Conservation (phyloP, 2,888 invertebrate genomes). For the Drosophila gaucha region DNA sequence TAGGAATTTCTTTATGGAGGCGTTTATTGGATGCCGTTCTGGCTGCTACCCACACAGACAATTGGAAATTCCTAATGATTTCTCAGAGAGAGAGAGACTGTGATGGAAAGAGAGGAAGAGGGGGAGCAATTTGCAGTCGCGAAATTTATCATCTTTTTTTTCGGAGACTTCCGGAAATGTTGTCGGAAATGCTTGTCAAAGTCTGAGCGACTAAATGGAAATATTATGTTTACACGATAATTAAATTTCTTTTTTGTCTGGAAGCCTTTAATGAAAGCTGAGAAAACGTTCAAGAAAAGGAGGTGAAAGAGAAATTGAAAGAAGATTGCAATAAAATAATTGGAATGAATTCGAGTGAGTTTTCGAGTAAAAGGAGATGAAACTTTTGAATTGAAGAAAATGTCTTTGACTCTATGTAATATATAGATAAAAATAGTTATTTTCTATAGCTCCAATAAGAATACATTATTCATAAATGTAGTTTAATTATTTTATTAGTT, state of each 20-base stretch:
- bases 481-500: no score
- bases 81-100: not conserved
- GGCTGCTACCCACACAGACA: slow-evolving; percentile 1
- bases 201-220: slow-evolving; percentile 19
- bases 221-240: slow-evolving; percentile 15
- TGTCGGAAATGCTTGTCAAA: slow-evolving; percentile 36
- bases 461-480: no score
- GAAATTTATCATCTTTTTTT: slow-evolving; percentile 22
- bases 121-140: not conserved
- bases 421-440: no score
- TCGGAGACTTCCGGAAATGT: slow-evolving; percentile 27
- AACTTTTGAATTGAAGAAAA: not conserved
- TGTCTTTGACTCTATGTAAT: no score
- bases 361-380: not conserved
- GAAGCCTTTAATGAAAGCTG: not conserved
- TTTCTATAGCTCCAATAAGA: no score
- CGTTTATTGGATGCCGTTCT: slow-evolving; percentile 27
- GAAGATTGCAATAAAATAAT: not conserved
- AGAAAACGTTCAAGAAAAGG: not conserved
- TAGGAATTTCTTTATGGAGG: slow-evolving; percentile 28
- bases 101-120: not conserved
- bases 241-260: not conserved
- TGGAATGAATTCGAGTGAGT: not conserved
- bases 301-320: not conserved
- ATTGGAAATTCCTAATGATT: slow-evolving; percentile 20